Evolutionary conservation across 2,113 vertebrate genomes (phyloP), one percentile per base, ranked within the genome.

Genomic region (Barbus barbus): DNA sequence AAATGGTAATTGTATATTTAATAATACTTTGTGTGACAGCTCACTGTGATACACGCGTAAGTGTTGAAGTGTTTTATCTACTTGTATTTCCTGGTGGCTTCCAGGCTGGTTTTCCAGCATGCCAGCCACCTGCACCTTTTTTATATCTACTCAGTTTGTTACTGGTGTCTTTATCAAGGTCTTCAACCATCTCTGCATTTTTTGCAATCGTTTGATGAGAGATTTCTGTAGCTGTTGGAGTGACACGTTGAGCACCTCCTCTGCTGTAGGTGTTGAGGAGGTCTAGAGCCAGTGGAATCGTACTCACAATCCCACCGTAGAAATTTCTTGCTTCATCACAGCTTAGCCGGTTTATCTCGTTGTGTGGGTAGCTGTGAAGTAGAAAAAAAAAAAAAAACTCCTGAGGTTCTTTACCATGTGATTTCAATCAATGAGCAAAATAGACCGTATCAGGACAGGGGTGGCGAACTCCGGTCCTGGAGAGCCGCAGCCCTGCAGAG

Each of bases 291-390:
- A 95, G 5, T 24, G 95, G 95, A 60, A 96, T 89, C 80, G 96
- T 88, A 89, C 95, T 96, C 84, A 96, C 94, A 79, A 96, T 91
- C 0, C 95, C 95, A 2, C 95, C 94, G 0, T 95, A 96, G 83
- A 91, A 93, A 67, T 95, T 93, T 83, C 46, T 91, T 20, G 95
- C 94, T 85, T 96, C 95, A 0, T 95, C 85, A 2, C 94, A 94
- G 87, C 95, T 96, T 81, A 96, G 93, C 85, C 92, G 92, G 79
- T 96, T 95, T 65, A 96, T 91, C 76, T 92, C 93, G 0, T 94
- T 92, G 0, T 96, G 94, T 0, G 95, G 95, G 63, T 95, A 96
- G 31, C 96, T 96, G 90, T 51, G 56, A 41, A 24, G 26, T 16
- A 22, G n/a, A 9, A 13, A n/a, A 9, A 9, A 22, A 5, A 1